Base-by-base conservation (phyloP, 2,888 invertebrate genomes). In the Alsophila aescularia region DNA sequence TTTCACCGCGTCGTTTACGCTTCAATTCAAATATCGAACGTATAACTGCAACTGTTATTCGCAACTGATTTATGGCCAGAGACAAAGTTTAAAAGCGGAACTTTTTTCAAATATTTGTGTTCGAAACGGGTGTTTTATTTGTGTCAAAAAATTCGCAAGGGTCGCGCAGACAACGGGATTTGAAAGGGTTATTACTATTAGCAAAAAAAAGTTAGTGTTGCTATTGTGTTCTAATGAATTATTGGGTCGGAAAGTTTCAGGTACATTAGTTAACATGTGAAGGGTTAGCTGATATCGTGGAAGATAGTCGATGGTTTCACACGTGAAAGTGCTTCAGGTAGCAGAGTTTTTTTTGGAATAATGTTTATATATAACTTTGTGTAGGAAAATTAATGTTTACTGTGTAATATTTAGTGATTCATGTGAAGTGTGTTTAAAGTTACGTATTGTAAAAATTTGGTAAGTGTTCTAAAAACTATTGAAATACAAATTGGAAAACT, bases 231-330 rank as follows among this genome's bases (percentile, higher is more conserved):
- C 71, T 91, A 91, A 91, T 91, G 90, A 91, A 90, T 91, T 91
- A 91, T 90, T 90, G 90, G 90, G 86, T 90, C 79, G 90, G 83
- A 82, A 83, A 78, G 76, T 87, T 91, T 91, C 91, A 90, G 91
- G 91, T 91, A 91, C 90, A 89, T 89, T 90, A 81, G 76, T 79
- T 86, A 77, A 76, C 80, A 82, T 79, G 77, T 87, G 86, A 88
- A 91, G 90, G 91, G 91, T 88, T 90, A 83, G 78, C 74, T 58
- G 75, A 73, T 67, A 71, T 77, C 81, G 77, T 79, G 77, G 80
- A 83, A 86, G 79, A 82, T 88, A 89, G 85, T 82, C 72, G 72
- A 56, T 71, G 76, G 70, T 79, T 87, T 90, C 91, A 87, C 90
- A 90, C 85, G 90, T 74, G 85, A 87, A 86, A 74, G 82, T 83